Evolutionary conservation across 1,140 invertebrate genomes (phyloP).

Genomic region (Euglossa dilemma): DNA sequence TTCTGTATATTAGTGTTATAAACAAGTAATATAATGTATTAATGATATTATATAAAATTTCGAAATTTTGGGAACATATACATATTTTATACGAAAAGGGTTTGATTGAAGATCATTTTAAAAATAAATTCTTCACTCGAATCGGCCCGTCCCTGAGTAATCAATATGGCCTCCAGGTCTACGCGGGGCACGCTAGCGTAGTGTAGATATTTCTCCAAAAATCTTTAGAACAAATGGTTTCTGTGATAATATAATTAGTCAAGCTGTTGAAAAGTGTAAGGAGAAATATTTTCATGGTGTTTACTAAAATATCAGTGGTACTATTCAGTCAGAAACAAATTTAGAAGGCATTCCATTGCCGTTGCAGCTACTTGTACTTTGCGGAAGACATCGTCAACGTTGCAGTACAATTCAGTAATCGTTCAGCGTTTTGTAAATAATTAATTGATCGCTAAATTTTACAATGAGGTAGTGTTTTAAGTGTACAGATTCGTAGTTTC

Average conservation of each 20-base stretch:
- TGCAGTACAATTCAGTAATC: slow-evolving; percentile 5
- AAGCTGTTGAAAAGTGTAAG: slow-evolving; percentile 10
- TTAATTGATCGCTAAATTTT: background rate
- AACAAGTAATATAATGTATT: background rate
- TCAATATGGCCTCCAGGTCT: slow-evolving; percentile 79
- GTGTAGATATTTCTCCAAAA: slow-evolving; percentile 40
- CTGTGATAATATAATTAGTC: slow-evolving; percentile 50
- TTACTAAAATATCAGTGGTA: background rate
- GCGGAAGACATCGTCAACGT: slow-evolving; percentile 47
- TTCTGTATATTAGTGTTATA: background rate
- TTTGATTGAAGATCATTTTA: slow-evolving; percentile 39
- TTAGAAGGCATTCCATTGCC: slow-evolving; percentile 15
- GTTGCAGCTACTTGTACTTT: slow-evolving; percentile 4
- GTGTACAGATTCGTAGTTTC: slow-evolving; percentile 32
- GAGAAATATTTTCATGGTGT: slow-evolving; percentile 28
- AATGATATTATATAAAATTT: background rate
- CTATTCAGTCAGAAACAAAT: slow-evolving; percentile 45
- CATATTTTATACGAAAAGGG: slow-evolving; percentile 35
- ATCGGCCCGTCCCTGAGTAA: slow-evolving; percentile 76
- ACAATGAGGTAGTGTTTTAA: slow-evolving; percentile 20
- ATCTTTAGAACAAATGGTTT: slow-evolving; percentile 30
- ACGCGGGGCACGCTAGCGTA: slow-evolving; percentile 66
- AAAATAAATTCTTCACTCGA: slow-evolving; percentile 67
- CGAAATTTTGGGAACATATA: slow-evolving; percentile 1
- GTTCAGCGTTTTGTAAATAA: background rate